A percentile compares a stretch with the other conserved stretches of the same genome.
These are phyloP conservation scores for Oscheius myriophilus DNA, from an alignment of 2,888 invertebrate genomes.

Conservation along the genomic window DNA sequence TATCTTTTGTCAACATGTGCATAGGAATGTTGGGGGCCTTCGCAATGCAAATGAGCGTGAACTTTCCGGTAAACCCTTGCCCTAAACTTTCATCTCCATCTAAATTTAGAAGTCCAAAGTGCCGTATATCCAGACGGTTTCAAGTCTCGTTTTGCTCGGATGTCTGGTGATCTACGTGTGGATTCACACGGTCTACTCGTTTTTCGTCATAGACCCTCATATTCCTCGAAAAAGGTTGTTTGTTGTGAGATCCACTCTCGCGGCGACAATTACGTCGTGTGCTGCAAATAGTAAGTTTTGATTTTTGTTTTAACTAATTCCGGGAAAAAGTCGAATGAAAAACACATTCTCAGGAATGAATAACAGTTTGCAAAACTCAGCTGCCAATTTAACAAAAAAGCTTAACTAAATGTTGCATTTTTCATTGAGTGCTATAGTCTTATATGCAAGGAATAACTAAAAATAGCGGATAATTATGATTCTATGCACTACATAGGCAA, in stretches of 20 bases:
- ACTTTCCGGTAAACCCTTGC: constrained; percentile 24
- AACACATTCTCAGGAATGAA: background rate
- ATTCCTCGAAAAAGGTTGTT: constrained; percentile 24
- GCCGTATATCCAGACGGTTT: constrained; percentile 26
- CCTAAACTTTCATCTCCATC: background rate
- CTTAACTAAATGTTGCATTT: no score
- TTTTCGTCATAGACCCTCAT: constrained; percentile 24
- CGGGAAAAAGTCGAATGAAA: background rate
- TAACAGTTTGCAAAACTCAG: background rate
- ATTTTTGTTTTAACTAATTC: background rate
- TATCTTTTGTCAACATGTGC: constrained; percentile 29
- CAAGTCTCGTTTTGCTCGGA: constrained; percentile 17
- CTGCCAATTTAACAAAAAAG: no score
- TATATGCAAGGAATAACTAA: no score
- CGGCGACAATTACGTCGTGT: constrained; percentile 27
- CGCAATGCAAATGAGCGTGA: constrained; percentile 29
- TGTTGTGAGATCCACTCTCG: constrained; percentile 9
- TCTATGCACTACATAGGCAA: no score
- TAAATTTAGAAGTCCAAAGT: constrained; percentile 27
- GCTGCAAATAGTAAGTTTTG: constrained; percentile 24
- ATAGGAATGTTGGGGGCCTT: constrained; percentile 26
- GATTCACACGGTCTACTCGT: constrained; percentile 28
- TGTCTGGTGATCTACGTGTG: constrained; percentile 26
- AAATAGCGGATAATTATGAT: no score
- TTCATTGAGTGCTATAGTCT: no score